A percentile compares a stretch with the other conserved stretches of the same genome.
These are phyloP conservation scores for Emys orbicularis DNA, from an alignment of 2,797 vertebrate genomes.

Conservation along the genomic window DNA sequence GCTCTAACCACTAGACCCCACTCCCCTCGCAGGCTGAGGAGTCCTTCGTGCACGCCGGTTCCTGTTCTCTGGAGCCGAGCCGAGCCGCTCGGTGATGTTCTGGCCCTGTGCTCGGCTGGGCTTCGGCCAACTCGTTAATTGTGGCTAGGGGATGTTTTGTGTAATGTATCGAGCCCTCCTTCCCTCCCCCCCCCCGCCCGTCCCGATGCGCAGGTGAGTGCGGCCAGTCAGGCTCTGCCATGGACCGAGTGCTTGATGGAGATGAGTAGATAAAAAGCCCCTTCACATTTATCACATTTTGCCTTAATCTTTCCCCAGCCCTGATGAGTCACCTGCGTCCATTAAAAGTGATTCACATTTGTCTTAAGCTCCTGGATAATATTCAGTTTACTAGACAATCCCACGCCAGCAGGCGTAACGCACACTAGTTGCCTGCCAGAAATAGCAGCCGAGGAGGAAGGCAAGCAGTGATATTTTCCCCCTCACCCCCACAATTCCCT, in stretches of 20 bases:
- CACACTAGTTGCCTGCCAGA: neutral
- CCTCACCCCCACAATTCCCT: neutral
- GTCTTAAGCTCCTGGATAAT: constrained; percentile 34
- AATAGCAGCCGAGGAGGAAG: constrained; percentile 23
- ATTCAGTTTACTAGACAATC: constrained; percentile 50
- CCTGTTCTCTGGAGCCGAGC: neutral
- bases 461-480: neutral
- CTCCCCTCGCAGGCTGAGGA: neutral
- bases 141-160: no score
- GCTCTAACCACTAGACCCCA: neutral
- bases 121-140: neutral
- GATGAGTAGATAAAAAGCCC: neutral
- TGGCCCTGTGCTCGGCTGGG: no score
- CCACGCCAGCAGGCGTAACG: constrained; percentile 9
- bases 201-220: no score
- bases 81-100: neutral
- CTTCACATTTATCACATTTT: neutral
- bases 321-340: constrained; percentile 60
- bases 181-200: neutral
- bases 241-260: neutral
- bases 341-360: constrained; percentile 47
- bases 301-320: neutral
- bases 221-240: no score
- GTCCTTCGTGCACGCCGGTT: neutral
- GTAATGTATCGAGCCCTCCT: neutral